Evolutionary conservation across 2,888 invertebrate species (phyloP), one percentile per base, ranked within the genome.

Genomic region (Taphrorychus bicolor): DNA sequence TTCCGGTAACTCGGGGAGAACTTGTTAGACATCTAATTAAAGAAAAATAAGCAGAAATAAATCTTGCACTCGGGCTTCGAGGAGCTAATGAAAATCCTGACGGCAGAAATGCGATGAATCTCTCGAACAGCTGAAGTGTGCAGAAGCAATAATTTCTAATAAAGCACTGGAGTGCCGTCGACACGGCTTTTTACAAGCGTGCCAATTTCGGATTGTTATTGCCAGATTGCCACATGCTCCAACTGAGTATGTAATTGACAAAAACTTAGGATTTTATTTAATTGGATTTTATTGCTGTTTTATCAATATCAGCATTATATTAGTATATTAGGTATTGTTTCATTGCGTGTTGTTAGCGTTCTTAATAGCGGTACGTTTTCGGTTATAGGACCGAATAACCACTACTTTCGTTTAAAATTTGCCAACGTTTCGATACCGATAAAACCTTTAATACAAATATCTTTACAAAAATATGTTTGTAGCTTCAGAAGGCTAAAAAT

Each of bases 141-240:
- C 56, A 60, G 60, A 66, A 66, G 66, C 66, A 60, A 66, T 66
- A 66, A 66, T 66, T 60, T 66, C 66, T 66, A 60, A 66, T 66
- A 66, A 66, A 60, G 60, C 60, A 60, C 60, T 51, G 59, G 66
- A 60, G 59, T 57, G 66, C 56, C 59, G 60, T 51, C 56, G 66
- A 56, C 57, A 41, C 16, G 51, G 66, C 66, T 66, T 66, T 66
- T 66, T 60, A 53, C 49, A 57, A 41, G 41, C 60, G 56, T 66
- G 66, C 66, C 66, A 66, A 66, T 66, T 66, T 66, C 14, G 45
- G 45, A 53, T 54, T 54, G 54, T 54, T 54, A 59, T 59, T 59
- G 65, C 59, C 65, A 65, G 52, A 59, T 65, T 65, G 45, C 45
- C 45, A 45, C 7, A 17, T 45, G 17, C 14, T 45, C 45, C 32